Conservation (phyloP, 53 echinoderm and acorn worm species). For the Arbacia lixula region DNA sequence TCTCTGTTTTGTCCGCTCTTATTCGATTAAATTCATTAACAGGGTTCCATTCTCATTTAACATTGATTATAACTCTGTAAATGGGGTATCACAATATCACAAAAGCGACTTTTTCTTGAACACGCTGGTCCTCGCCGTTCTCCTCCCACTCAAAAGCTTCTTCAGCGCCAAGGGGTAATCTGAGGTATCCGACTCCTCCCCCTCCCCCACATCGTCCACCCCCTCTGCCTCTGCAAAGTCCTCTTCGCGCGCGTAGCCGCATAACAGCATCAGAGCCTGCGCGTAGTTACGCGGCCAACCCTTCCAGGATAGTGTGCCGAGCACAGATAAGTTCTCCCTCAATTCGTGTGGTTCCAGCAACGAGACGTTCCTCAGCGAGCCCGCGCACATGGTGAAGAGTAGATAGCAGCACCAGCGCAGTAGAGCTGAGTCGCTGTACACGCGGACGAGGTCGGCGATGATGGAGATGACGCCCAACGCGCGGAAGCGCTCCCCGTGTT, state of each 20-base stretch:
- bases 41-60: too few relatives aligned
- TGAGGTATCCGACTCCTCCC: background rate
- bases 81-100: background rate
- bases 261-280: constrained; percentile 62
- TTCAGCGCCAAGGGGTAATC: background rate
- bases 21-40: too few relatives aligned
- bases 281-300: constrained; percentile 95
- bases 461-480: constrained; percentile 32
- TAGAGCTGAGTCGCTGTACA: constrained; percentile 53
- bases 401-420: constrained; percentile 87
- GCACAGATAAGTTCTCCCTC: constrained; percentile 49
- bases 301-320: constrained; percentile 77
- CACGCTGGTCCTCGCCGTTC: constrained; percentile 2
- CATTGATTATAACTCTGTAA: too few relatives aligned
- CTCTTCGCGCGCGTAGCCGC: constrained; percentile 57
- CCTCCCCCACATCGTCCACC: background rate
- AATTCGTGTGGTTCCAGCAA: constrained; percentile 18
- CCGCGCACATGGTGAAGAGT: constrained; percentile 68
- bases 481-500: constrained; percentile 56
- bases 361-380: constrained; percentile 54
- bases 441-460: constrained; percentile 41
- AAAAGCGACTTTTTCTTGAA: background rate
- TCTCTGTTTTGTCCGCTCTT: too few relatives aligned
- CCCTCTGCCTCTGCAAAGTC: background rate
- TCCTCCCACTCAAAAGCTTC: constrained; percentile 2